These are phyloP conservation scores for Rhizomys pruinosus DNA, from an alignment of 2,113 vertebrate genomes.

Conservation along the genomic window DNA sequence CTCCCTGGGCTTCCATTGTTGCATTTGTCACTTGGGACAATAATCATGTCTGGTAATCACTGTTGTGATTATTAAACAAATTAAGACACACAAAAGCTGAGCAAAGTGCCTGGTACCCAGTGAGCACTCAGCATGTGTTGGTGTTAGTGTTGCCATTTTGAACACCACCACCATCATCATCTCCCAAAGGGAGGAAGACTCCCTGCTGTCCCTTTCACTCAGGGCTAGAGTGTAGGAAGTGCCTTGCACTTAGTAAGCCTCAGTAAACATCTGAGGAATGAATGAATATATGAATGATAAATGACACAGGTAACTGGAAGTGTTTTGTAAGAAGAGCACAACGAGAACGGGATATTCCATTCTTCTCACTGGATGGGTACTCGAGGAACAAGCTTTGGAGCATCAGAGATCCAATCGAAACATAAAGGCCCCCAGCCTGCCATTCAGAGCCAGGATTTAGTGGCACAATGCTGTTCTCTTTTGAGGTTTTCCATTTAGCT, in stretches of 20 bases:
- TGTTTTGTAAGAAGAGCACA: conserved; percentile 13
- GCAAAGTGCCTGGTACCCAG: not conserved
- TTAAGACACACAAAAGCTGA: not conserved
- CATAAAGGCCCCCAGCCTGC: not conserved
- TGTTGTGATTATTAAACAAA: not conserved
- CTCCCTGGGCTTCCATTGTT: not conserved
- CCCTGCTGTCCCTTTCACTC: not conserved
- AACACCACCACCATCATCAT: not conserved
- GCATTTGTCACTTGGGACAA: not conserved
- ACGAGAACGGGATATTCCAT: not conserved
- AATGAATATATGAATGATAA: conserved; percentile 65
- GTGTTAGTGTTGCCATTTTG: not conserved
- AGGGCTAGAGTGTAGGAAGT: conserved; percentile 10
- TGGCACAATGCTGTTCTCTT: not conserved
- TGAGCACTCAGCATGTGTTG: not conserved
- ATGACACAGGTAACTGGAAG: conserved; percentile 54
- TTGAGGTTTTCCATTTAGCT: not conserved
- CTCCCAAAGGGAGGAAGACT: conserved; percentile 10
- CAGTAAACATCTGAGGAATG: conserved; percentile 72
- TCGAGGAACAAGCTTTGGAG: not conserved
- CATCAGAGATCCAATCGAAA: not conserved
- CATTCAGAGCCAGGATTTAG: not conserved
- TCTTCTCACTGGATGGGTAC: not conserved
- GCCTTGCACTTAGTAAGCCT: conserved; percentile 18
- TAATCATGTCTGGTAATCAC: not conserved